phyloP scores from a whole-genome alignment of 2,888 invertebrate genomes.

The Lithophane leautieri region DNA sequence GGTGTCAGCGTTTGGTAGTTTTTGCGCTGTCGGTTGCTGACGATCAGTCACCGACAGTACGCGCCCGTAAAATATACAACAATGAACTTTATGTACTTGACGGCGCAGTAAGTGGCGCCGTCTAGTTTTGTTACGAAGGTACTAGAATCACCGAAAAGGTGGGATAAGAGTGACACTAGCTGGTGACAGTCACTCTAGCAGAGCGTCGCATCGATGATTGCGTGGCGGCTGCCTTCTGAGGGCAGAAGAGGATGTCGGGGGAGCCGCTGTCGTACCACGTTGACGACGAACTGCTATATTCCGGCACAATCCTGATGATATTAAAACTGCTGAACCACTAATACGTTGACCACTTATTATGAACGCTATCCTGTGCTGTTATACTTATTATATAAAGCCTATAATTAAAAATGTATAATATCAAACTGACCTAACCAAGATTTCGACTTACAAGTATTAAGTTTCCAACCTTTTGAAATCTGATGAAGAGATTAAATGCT shows the following conservation, averaged over 20 bases:
- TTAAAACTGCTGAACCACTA: not conserved
- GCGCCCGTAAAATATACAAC: not conserved
- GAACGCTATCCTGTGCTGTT: not conserved
- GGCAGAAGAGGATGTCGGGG: not conserved
- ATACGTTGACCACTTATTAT: not conserved
- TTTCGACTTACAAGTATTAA: slow-evolving; percentile 6
- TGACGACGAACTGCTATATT: not conserved
- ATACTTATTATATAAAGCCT: not conserved
- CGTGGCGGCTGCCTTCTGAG: not conserved
- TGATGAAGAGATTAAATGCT: slow-evolving; percentile 32
- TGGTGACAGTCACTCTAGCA: not conserved
- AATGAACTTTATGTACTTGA: not conserved
- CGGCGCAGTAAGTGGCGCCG: too few relatives aligned
- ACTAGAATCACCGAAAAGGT: too few relatives aligned
- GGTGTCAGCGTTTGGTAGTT: not conserved
- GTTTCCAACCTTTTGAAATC: slow-evolving; percentile 39
- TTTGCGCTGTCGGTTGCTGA: not conserved
- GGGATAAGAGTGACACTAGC: too few relatives aligned
- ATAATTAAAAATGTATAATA: slow-evolving; percentile 21
- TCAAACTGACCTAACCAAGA: slow-evolving; percentile 22
- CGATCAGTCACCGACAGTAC: not conserved
- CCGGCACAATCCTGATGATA: not conserved
- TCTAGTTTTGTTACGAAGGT: too few relatives aligned
- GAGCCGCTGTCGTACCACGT: not conserved
- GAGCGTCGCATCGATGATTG: not conserved